Evolutionary conservation across 2,797 vertebrate genomes (phyloP), one percentile per base, ranked within the genome.

Genomic region (Peromyscus eremicus): DNA sequence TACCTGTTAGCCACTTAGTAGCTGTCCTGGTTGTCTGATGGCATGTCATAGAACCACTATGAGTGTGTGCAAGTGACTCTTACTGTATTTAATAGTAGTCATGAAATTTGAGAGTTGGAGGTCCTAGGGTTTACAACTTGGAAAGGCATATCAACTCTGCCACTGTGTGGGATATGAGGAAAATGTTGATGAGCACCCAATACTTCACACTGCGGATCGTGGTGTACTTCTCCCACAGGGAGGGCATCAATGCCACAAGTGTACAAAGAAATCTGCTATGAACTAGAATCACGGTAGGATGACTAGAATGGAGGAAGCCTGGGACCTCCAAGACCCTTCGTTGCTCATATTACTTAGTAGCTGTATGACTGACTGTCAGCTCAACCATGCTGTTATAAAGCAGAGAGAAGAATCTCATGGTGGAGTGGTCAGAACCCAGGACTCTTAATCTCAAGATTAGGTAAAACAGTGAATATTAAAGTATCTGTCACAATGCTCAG

Each of bases 391-490:
- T 4, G 21, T 83, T 46, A 49, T 55, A 29, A 6, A 8, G 60
- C 1, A 40, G 14, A 85, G 80, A 97, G 96, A 96, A 91, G n/a
- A 77, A 82, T 21, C 55, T 60, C 17, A 29, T 73, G 49, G 25
- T 27, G 17, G 40, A 66, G 9, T 21, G 8, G 16, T 66, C 60
- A 84, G 37, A 64, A 83, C 5, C 25, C 49, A 64, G 68, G 40
- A 73, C 66, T n/a, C 49, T 43, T 96, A 9, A 62, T 75, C 23
- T 94, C 40, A 83, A 21, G 40, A 88, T 82, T 94, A 79, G 52
- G 40, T 43, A 97, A 91, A 34, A 71, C 3, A 25, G 25, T 88
- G 43, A 85, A 62, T 84, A 85, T 88, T 81, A 92, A 85, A 84
- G 73, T 94, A 57, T 37, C 62, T 76, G 92, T n/a, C 27, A 40